These are phyloP conservation scores for Spondyliosoma cantharus DNA, from an alignment of 2,797 vertebrate species.

Conservation along the genomic window DNA sequence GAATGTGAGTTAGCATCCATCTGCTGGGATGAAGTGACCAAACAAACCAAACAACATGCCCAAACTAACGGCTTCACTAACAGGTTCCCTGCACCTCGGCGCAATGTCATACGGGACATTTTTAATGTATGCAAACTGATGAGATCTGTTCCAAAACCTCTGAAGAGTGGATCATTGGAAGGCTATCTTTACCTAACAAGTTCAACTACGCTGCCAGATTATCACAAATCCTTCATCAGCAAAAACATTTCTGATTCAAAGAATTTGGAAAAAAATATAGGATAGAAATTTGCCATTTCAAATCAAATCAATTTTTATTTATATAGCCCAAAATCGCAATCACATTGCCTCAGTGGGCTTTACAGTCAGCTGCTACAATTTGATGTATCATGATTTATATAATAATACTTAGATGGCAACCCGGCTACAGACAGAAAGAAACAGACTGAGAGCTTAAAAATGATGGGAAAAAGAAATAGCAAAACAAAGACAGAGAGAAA, in stretches of 20 bases:
- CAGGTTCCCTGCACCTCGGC: background rate
- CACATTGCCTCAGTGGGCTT: too few relatives aligned
- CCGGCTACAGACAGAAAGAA: slow-evolving; percentile 16
- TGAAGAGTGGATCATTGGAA: background rate
- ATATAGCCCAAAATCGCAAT: too few relatives aligned
- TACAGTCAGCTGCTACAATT: slow-evolving; percentile 41
- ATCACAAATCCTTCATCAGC: slow-evolving; percentile 20
- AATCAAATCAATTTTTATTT: too few relatives aligned
- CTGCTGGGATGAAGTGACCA: slow-evolving; percentile 33
- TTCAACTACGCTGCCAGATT: background rate
- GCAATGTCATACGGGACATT: background rate
- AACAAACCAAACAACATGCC: slow-evolving; percentile 11
- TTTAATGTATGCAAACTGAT: background rate
- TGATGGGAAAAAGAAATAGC: slow-evolving; percentile 18
- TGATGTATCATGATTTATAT: slow-evolving; percentile 51
- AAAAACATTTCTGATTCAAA: slow-evolving; percentile 21
- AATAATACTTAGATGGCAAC: slow-evolving; percentile 43
- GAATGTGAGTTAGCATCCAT: slow-evolving; percentile 41
- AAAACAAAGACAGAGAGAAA: slow-evolving; percentile 47
- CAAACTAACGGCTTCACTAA: background rate
- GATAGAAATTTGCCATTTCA: slow-evolving; percentile 2
- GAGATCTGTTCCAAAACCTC: background rate
- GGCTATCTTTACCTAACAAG: background rate
- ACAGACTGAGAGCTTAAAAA: slow-evolving; percentile 43
- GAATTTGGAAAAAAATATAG: background rate